Conservation (phyloP, 2,888 invertebrate species). For the Coleophora deauratella region DNA sequence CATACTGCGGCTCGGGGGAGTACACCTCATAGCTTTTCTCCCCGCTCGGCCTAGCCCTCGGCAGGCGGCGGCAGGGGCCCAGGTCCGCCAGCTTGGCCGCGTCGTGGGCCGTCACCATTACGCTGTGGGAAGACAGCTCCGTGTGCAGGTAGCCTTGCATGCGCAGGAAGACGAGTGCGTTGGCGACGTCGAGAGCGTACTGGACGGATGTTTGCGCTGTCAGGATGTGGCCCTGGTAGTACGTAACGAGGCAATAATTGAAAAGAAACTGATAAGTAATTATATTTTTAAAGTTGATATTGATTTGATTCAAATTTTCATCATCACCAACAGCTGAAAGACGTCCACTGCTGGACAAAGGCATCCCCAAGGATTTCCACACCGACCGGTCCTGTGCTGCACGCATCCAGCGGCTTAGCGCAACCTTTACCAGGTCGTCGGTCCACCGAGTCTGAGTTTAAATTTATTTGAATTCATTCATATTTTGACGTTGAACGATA, state of each 20-base stretch:
- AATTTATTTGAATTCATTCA: no score
- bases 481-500: no score
- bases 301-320: no score
- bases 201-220: slow-evolving; percentile 54
- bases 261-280: background rate
- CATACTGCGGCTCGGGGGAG: slow-evolving; percentile 57
- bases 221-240: slow-evolving; percentile 48
- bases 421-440: no score
- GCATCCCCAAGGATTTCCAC: no score
- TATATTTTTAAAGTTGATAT: no score
- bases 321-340: no score
- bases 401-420: no score
- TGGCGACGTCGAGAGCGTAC: slow-evolving; percentile 57
- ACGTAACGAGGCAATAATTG: no score
- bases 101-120: slow-evolving; percentile 56
- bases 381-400: no score
- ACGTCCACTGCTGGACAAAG: no score
- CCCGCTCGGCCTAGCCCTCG: slow-evolving; percentile 16
- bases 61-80: slow-evolving; percentile 39
- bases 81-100: slow-evolving; percentile 62
- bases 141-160: slow-evolving; percentile 67
- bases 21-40: slow-evolving; percentile 40
- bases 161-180: slow-evolving; percentile 58
- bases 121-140: slow-evolving; percentile 48
- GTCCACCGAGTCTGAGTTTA: no score